Evolutionary conservation across 2,797 vertebrate genomes (phyloP).

Genomic region (Pseudotriccus pelzelni): DNA sequence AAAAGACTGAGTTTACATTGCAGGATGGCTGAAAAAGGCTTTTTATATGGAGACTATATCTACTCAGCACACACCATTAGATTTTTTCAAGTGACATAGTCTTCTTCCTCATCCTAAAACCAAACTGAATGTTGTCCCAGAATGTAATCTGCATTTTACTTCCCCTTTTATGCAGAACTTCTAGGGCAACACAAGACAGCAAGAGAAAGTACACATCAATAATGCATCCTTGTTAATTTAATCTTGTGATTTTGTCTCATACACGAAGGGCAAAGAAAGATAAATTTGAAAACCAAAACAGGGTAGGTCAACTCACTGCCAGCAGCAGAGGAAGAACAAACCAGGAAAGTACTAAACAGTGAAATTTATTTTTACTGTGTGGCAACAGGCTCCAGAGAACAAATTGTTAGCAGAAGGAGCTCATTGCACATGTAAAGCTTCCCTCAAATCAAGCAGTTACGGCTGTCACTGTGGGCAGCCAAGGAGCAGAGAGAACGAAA

Average conservation of each 20-base stretch:
- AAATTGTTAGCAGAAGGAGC: conserved; percentile 57
- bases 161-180: background rate
- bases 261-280: background rate
- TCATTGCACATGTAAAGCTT: conserved; percentile 17
- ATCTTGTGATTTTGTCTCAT: background rate
- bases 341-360: conserved; percentile 18
- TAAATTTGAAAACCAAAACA: conserved; percentile 13
- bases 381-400: conserved; percentile 15
- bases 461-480: conserved; percentile 7
- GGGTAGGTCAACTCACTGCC: background rate
- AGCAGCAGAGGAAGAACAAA: conserved; percentile 19
- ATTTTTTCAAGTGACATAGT: background rate
- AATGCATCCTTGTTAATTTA: background rate
- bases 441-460: conserved; percentile 26
- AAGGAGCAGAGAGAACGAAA: background rate
- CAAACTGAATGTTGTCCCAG: background rate
- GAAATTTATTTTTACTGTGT: conserved; percentile 33
- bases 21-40: background rate
- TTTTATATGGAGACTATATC: background rate
- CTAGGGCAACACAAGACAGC: background rate
- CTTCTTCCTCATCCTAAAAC: background rate
- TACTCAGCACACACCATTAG: background rate
- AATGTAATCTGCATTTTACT: background rate
- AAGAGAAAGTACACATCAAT: background rate
- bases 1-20: background rate